phyloP scores from a whole-genome alignment of 2,113 vertebrate genomes.

The Indicator indicator region DNA sequence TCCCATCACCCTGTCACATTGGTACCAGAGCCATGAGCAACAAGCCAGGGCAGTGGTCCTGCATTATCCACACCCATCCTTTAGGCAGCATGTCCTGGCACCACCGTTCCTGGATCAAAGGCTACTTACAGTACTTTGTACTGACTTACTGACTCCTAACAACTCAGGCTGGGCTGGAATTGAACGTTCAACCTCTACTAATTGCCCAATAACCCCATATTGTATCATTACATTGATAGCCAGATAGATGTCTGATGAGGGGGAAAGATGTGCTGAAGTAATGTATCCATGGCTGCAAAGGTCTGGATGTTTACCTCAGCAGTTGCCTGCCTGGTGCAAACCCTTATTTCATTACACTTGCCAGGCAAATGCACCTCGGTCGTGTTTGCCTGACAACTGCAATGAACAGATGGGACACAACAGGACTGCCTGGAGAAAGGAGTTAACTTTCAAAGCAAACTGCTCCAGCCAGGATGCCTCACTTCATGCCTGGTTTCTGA shows the following conservation, averaged over 20 bases:
- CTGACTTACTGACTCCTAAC: background rate
- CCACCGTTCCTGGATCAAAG: background rate
- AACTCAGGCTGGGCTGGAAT: background rate
- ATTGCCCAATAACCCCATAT: background rate
- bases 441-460: constrained; percentile 50
- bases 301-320: background rate
- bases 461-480: constrained; percentile 36
- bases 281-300: background rate
- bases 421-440: constrained; percentile 34
- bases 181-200: background rate
- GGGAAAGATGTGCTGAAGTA: background rate
- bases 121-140: background rate
- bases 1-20: background rate
- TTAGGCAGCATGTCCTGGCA: background rate
- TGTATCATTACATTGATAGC: background rate
- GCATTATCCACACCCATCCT: background rate
- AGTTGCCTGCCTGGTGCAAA: background rate
- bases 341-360: background rate
- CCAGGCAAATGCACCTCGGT: background rate
- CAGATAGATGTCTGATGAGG: background rate
- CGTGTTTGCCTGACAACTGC: background rate
- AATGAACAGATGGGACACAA: constrained; percentile 12
- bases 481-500: constrained; percentile 47
- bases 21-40: background rate
- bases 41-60: background rate